Evolutionary conservation across 2,888 invertebrate genomes (phyloP).

Genomic region (Drosophila phalerata): DNA sequence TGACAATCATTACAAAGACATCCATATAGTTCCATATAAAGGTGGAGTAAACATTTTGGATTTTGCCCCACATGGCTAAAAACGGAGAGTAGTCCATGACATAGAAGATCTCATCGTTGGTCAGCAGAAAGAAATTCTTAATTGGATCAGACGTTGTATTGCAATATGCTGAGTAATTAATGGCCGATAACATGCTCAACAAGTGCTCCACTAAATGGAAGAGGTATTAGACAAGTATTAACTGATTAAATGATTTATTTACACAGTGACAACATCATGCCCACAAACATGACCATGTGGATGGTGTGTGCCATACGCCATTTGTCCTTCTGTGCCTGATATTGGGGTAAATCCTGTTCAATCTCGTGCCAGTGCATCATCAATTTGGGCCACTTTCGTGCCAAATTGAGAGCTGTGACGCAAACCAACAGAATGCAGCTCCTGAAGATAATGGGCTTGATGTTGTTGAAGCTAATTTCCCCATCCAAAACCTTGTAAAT

Average conservation of each 20-base stretch:
- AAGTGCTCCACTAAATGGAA: slow-evolving; percentile 80
- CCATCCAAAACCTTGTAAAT: slow-evolving; percentile 72
- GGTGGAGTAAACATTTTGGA: slow-evolving; percentile 88
- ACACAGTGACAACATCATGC: slow-evolving; percentile 86
- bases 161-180: slow-evolving; percentile 79
- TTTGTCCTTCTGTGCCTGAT: slow-evolving; percentile 79
- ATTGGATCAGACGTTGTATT: slow-evolving; percentile 80
- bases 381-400: slow-evolving; percentile 86
- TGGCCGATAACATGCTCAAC: slow-evolving; percentile 77
- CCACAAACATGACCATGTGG: slow-evolving; percentile 85
- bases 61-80: slow-evolving; percentile 79
- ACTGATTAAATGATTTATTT: slow-evolving; percentile 31
- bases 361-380: slow-evolving; percentile 86
- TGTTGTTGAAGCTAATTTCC: slow-evolving; percentile 78
- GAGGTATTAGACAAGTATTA: background rate
- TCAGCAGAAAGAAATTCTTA: slow-evolving; percentile 75
- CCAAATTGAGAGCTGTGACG: slow-evolving; percentile 85
- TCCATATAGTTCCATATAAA: slow-evolving; percentile 92
- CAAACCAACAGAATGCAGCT: slow-evolving; percentile 71
- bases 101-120: slow-evolving; percentile 77
- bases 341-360: slow-evolving; percentile 85
- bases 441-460: slow-evolving; percentile 84
- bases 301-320: slow-evolving; percentile 83
- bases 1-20: slow-evolving; percentile 90
- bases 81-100: slow-evolving; percentile 69